Evolutionary conservation across 2,888 invertebrate species (phyloP).

Genomic region (Aporophyla nigra): DNA sequence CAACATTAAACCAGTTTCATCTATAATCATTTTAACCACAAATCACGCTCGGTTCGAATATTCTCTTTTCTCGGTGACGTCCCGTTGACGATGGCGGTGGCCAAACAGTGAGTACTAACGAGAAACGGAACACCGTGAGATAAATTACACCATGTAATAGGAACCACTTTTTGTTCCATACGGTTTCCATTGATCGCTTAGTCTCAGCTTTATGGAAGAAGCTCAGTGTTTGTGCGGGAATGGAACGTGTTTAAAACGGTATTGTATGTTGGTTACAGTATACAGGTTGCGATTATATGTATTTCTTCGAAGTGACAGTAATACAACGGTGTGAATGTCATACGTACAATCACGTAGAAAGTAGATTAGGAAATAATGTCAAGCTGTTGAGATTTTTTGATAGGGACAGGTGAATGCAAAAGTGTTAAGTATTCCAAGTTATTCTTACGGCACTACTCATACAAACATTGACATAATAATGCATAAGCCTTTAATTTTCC

Average conservation of each 20-base stretch:
- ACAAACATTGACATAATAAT: too few species aligned
- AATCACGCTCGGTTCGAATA: too few species aligned
- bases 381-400: constrained; percentile 16
- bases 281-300: constrained; percentile 16
- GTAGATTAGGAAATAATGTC: constrained; percentile 38
- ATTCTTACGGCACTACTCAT: background rate
- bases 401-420: constrained; percentile 20
- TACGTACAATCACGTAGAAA: constrained; percentile 27
- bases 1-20: too few species aligned
- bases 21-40: too few species aligned
- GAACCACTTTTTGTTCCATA: background rate
- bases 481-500: too few species aligned
- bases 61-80: too few species aligned
- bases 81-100: too few species aligned
- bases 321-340: constrained; percentile 37
- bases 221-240: constrained; percentile 27
- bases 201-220: background rate
- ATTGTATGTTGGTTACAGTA: background rate
- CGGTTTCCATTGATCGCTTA: constrained; percentile 38
- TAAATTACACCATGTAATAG: constrained; percentile 31
- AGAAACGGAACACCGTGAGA: constrained; percentile 69
- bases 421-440: background rate
- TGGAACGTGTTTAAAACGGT: constrained; percentile 21
- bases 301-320: constrained; percentile 62
- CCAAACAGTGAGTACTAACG: constrained; percentile 48